Evolutionary conservation across 35 echinoderm and acorn worm genomes (phyloP).

Genomic region (Eucidaris tribuloides): DNA sequence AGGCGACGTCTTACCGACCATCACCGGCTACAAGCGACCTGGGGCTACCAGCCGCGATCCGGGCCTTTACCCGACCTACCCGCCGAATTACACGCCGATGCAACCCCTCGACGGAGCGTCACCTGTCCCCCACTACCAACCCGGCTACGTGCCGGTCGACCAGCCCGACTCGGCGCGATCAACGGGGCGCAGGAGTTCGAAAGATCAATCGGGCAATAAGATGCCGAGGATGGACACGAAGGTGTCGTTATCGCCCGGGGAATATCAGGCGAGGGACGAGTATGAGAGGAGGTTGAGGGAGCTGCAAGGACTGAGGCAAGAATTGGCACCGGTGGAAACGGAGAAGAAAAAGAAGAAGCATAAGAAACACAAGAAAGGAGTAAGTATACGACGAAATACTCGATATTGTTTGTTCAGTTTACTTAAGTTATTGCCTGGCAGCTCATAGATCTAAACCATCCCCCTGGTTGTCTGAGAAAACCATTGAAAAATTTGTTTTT

Average conservation of each 20-base stretch:
- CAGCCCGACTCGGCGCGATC: neutral
- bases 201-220: slow-evolving; percentile 8
- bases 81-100: neutral
- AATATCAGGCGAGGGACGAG: slow-evolving; percentile 44
- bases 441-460: too few relatives aligned
- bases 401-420: too few relatives aligned
- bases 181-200: neutral
- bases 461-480: too few relatives aligned
- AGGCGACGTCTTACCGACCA: slow-evolving; percentile 2
- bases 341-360: slow-evolving; percentile 51
- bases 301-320: slow-evolving; percentile 44
- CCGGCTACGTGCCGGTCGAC: neutral
- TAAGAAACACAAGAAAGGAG: slow-evolving; percentile 40
- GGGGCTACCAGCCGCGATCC: slow-evolving; percentile 10
- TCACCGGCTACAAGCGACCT: neutral
- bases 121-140: neutral
- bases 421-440: too few relatives aligned
- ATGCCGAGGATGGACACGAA: neutral
- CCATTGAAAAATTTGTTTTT: too few relatives aligned
- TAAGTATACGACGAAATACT: too few relatives aligned
- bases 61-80: slow-evolving; percentile 2
- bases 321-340: neutral
- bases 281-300: slow-evolving; percentile 78
- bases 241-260: slow-evolving; percentile 62
- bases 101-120: slow-evolving; percentile 12